Percentiles rank a stretch among this genome's conserved stretches.
phyloP scores from a whole-genome alignment of 2,888 invertebrate species.

The Patella pellucida region DNA sequence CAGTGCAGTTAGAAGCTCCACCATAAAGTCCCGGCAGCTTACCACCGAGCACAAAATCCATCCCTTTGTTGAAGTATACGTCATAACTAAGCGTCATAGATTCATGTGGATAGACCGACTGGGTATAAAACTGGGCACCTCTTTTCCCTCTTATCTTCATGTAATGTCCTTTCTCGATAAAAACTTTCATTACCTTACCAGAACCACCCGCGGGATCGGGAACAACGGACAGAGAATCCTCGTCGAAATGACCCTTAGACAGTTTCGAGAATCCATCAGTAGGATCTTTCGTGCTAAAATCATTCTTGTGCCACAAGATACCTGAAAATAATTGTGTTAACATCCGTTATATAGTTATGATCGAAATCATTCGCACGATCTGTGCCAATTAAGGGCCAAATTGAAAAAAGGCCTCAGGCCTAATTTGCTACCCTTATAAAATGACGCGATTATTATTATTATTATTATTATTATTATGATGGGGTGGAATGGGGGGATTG shows the following conservation, averaged over 20 bases:
- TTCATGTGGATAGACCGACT: conserved; percentile 30
- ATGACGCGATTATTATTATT: too few relatives aligned
- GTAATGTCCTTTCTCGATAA: conserved; percentile 35
- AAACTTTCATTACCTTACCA: conserved; percentile 41
- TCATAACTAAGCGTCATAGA: conserved; percentile 39
- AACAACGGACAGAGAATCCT: conserved; percentile 37
- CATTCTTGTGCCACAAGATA: conserved; percentile 1
- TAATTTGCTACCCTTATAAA: too few relatives aligned
- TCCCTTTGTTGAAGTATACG: conserved; percentile 35
- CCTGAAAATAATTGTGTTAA: not conserved
- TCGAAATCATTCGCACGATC: too few relatives aligned
- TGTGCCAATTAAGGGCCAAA: too few relatives aligned
- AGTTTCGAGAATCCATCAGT: not conserved
- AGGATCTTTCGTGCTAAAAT: not conserved
- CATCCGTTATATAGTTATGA: too few relatives aligned
- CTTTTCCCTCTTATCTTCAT: conserved; percentile 19
- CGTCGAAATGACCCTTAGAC: conserved; percentile 19
- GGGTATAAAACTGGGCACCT: conserved; percentile 46
- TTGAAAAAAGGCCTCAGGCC: too few relatives aligned
- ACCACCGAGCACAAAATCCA: conserved; percentile 38
- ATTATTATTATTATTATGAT: too few relatives aligned
- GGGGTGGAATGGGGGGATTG: too few relatives aligned
- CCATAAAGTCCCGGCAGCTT: conserved; percentile 36
- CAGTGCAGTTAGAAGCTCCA: conserved; percentile 30
- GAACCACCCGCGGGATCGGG: conserved; percentile 37